Evolutionary conservation across 1,140 invertebrate genomes (phyloP), one percentile per base, ranked within the genome.

Genomic region (Drosophila murphyi): DNA sequence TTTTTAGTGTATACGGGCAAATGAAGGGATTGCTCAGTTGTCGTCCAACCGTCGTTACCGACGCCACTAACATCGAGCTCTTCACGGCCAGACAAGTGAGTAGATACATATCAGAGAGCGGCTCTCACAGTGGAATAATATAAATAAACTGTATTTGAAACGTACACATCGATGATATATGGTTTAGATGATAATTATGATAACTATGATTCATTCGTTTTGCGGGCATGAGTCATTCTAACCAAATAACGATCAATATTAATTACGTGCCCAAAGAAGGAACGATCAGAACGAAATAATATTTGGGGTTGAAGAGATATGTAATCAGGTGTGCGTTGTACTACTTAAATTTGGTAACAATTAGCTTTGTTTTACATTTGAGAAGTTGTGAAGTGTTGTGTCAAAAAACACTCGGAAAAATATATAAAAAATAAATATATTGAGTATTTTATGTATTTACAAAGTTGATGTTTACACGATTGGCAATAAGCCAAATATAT

Each of bases 31-130:
- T 52, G 60, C 67, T 88, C 83, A 87, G 83, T 87, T 83, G 70
- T 72, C 62, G 69, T 80, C 62, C 76, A 78, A 88, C 76, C 80
- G 80, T 72, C 79, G 72, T 76, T 63, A 77, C 72, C 37, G 39
- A 65, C 76, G 83, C 74, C 60, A 76, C 70, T 83, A 50, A 20
- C 52, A 87, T 60, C 65, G 62, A 87, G 50, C 78, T 56, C 47
- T 72, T 54, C 48, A 54, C 45, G 34, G 48, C 5, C 52, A 64
- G 59, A 55, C 59, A 73, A 51, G 75, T 82, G 70, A 82, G 82
- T 88, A 76, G 3, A n/a, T 37, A 43, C n/a, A 31, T 35, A 60
- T 54, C 28, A 41, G 31, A 32, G 28, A 34, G 6, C 5, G 29
- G 31, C 56, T 51, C 12, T 51, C 47, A 4, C n/a, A 68, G 7